Base-by-base conservation (phyloP, 2,797 vertebrate genomes). In the Rhynchonycteris naso region DNA sequence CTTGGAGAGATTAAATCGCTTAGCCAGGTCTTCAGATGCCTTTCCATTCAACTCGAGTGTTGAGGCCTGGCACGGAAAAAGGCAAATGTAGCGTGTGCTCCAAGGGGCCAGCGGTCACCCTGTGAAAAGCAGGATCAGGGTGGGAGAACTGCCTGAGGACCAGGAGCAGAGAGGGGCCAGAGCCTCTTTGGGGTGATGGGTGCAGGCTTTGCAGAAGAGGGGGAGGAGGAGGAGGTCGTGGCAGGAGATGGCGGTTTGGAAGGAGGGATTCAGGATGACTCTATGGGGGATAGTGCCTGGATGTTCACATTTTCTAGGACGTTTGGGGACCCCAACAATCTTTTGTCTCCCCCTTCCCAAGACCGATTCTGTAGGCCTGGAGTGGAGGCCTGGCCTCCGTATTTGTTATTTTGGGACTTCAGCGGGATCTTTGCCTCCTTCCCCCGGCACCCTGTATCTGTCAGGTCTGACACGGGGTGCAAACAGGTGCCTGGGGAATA, bases 31-130 rank as follows among this genome's bases (percentile, higher is more conserved):
- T 93, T 33, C 19, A 12, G n/a, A 3, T 28, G 19, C 30, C 18
- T 50, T 52, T 71, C 56, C n/a, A 38, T 54, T 35, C 92, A 8
- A 1, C 9, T 1, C 11, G 26, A 38, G 43, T 4, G 5, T 38
- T 15, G 74, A 63, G 79, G 14, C n/a, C 3, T 11, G 54, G 10
- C 24, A 7, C 43, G 56, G 65, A 8, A 19, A 54, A 52, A n/a
- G 35, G 24, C 0, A 0, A 43, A 21, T 8, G 4, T 4, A 24
- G 68, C 87, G 19, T 12, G n/a, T 12, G 52, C 35, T 33, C 72
- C 33, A 16, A 43, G 61, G 47, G 18, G 19, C 58, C 35, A 26
- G 9, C 33, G 7, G 68, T 35, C 15, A 0, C 83, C 30, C 7
- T 6, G 30, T 14, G 65, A 35, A 75, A 52, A 38, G 28, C 5